Conservation (phyloP, 2,888 invertebrate genomes). For the Aricia artaxerxes region DNA sequence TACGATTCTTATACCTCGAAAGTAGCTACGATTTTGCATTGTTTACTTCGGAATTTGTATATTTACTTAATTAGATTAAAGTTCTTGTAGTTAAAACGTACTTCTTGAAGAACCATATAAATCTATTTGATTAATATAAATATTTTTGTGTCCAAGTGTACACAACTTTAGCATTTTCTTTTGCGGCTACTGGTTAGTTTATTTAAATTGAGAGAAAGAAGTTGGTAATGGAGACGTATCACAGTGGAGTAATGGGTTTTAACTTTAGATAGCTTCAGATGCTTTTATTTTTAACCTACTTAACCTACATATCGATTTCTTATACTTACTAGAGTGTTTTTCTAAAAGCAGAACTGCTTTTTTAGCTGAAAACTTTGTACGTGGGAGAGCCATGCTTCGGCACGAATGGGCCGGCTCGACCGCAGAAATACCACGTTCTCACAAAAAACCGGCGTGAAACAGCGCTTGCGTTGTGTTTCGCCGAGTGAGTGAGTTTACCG, state of each 20-base stretch:
- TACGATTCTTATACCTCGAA: no score
- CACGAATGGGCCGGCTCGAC: no score
- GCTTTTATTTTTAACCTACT: slow-evolving; percentile 21
- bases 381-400: no score
- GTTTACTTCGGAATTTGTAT: no score
- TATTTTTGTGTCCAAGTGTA: not conserved
- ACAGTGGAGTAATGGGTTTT: slow-evolving; percentile 60
- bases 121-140: not conserved
- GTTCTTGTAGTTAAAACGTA: not conserved
- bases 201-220: slow-evolving; percentile 48
- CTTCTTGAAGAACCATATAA: not conserved
- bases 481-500: no score
- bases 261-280: slow-evolving; percentile 31
- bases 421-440: no score
- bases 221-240: slow-evolving; percentile 55
- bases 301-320: slow-evolving; percentile 54
- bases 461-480: no score
- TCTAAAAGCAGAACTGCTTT: not conserved
- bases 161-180: slow-evolving; percentile 50
- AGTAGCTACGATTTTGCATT: not conserved
- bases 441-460: no score
- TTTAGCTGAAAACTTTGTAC: not conserved
- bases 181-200: slow-evolving; percentile 48
- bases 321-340: slow-evolving; percentile 37
- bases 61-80: not conserved